A percentile compares a stretch with the other conserved stretches of the same genome.
These are phyloP conservation scores for Benitochromis conjunctus DNA, from an alignment of 2,113 vertebrate genomes.

Conservation along the genomic window DNA sequence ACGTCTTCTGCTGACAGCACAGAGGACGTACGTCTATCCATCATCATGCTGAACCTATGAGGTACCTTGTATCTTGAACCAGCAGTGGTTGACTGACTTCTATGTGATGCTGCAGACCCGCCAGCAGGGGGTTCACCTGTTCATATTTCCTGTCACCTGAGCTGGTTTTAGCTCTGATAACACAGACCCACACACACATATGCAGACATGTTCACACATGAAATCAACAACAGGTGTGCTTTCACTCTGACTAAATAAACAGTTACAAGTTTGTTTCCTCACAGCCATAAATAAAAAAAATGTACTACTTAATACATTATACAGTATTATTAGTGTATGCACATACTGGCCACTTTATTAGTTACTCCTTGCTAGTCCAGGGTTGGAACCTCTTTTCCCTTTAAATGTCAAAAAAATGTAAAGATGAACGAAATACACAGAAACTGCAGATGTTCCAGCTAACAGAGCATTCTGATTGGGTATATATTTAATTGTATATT, in stretches of 20 bases:
- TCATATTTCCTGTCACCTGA: constrained; percentile 61
- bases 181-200: constrained; percentile 5
- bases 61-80: constrained; percentile 66
- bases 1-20: background rate
- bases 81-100: constrained; percentile 47
- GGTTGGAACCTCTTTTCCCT: background rate
- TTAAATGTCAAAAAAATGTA: background rate
- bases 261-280: background rate
- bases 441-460: background rate
- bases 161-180: constrained; percentile 44
- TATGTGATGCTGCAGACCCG: constrained; percentile 60
- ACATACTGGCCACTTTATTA: background rate
- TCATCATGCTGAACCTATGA: constrained; percentile 12
- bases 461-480: background rate
- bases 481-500: background rate
- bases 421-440: background rate
- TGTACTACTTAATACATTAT: background rate
- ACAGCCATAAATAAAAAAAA: background rate
- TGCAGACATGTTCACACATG: background rate
- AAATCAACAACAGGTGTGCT: background rate
- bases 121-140: constrained; percentile 71
- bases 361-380: background rate
- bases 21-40: background rate
- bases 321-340: background rate
- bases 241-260: background rate